phyloP scores from a whole-genome alignment of 2,113 vertebrate species.

The Sula dactylatra region DNA sequence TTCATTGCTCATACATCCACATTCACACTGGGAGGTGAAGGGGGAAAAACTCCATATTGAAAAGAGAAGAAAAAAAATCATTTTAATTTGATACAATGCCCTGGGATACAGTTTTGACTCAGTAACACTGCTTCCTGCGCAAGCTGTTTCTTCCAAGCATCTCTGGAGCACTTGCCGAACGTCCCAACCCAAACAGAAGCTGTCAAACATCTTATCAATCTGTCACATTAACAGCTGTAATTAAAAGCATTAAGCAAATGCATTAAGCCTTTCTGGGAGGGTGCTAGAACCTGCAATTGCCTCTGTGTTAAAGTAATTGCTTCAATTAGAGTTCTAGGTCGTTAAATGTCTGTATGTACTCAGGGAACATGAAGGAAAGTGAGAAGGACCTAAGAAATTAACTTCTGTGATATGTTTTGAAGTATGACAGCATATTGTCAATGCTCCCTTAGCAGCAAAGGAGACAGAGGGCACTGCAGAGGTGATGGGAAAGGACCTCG shows the following conservation, averaged over 20 bases:
- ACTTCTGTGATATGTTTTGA: background rate
- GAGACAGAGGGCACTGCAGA: background rate
- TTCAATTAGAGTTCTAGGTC: background rate
- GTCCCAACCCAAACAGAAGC: background rate
- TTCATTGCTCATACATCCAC: constrained; percentile 29
- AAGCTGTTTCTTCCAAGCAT: background rate
- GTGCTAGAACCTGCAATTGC: background rate
- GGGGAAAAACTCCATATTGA: background rate
- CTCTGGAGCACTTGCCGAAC: background rate
- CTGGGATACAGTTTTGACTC: background rate
- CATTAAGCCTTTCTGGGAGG: background rate
- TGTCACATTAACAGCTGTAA: background rate
- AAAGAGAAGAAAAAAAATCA: background rate
- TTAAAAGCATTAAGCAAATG: constrained; percentile 14
- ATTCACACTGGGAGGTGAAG: constrained; percentile 13
- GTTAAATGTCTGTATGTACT: background rate
- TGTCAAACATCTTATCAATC: background rate
- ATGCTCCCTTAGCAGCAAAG: background rate
- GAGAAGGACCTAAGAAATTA: background rate
- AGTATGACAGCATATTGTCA: background rate
- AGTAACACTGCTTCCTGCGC: background rate
- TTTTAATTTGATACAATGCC: background rate
- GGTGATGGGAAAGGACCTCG: background rate
- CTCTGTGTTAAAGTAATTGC: background rate
- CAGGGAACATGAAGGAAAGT: background rate